Conservation (phyloP, 2,797 vertebrate genomes). For the Siniperca scherzeri region DNA sequence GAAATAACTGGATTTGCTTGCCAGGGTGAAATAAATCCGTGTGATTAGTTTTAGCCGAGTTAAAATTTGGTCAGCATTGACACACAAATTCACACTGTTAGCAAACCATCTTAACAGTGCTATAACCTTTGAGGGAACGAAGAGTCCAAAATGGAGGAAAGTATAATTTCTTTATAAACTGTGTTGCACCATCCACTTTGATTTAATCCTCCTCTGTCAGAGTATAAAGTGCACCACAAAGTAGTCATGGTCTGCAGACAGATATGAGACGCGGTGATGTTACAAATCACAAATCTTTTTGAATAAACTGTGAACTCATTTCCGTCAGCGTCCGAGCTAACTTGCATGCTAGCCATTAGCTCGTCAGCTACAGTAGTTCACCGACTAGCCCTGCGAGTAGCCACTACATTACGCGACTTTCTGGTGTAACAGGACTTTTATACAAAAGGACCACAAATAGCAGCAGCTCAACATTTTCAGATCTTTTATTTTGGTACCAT, state of each 20-base stretch:
- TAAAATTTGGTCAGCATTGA: neutral
- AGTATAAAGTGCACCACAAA: neutral
- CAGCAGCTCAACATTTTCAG: neutral
- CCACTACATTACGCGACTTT: neutral
- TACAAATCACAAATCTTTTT: neutral
- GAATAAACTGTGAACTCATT: neutral
- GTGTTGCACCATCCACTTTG: neutral
- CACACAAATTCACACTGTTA: neutral
- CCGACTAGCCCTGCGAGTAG: neutral
- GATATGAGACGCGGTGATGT: neutral
- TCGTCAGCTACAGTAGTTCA: neutral
- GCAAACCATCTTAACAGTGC: neutral
- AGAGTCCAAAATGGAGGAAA: neutral
- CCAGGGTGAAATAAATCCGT: neutral
- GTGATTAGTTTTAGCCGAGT: neutral
- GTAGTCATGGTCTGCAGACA: neutral
- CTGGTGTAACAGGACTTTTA: neutral
- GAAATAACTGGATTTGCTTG: neutral
- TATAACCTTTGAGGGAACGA: neutral
- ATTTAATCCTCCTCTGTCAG: neutral
- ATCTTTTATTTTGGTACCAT: neutral
- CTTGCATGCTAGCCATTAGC: neutral
- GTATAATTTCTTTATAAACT: neutral
- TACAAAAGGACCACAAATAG: neutral
- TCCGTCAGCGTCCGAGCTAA: neutral